These are phyloP conservation scores for Coilia nasus DNA, from an alignment of 2,797 vertebrate species.

Conservation along the genomic window DNA sequence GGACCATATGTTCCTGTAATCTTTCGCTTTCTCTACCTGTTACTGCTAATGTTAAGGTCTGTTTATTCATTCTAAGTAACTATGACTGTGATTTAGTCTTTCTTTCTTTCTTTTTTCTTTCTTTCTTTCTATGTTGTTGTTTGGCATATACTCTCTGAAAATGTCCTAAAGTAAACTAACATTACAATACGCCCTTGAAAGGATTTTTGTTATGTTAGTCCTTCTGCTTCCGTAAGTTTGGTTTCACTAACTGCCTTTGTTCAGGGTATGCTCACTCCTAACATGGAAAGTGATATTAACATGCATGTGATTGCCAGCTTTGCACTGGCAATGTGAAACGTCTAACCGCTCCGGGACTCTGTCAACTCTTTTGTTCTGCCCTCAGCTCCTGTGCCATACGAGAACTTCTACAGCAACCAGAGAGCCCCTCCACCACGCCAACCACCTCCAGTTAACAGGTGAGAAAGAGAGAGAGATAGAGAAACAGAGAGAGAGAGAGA, in stretches of 20 bases:
- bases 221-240: not conserved
- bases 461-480: not conserved
- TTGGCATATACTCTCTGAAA: too few relatives aligned
- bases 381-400: constrained; percentile 84
- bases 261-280: not conserved
- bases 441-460: constrained; percentile 64
- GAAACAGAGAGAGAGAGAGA: not conserved
- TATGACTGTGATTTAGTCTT: not conserved
- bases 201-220: not conserved
- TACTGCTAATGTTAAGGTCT: not conserved
- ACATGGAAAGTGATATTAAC: not conserved
- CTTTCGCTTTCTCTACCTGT: not conserved
- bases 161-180: not conserved
- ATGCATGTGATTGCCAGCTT: not conserved
- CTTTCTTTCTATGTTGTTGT: not conserved
- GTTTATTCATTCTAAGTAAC: not conserved
- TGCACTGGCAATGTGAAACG: not conserved
- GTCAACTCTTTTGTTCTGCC: constrained; percentile 21
- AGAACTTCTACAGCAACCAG: constrained; percentile 90
- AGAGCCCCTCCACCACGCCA: constrained; percentile 57
- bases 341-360: not conserved
- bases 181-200: not conserved
- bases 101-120: too few relatives aligned
- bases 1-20: not conserved
- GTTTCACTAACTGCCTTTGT: not conserved